phyloP scores from a whole-genome alignment of 2,797 vertebrate genomes.

The Allobates femoralis region DNA sequence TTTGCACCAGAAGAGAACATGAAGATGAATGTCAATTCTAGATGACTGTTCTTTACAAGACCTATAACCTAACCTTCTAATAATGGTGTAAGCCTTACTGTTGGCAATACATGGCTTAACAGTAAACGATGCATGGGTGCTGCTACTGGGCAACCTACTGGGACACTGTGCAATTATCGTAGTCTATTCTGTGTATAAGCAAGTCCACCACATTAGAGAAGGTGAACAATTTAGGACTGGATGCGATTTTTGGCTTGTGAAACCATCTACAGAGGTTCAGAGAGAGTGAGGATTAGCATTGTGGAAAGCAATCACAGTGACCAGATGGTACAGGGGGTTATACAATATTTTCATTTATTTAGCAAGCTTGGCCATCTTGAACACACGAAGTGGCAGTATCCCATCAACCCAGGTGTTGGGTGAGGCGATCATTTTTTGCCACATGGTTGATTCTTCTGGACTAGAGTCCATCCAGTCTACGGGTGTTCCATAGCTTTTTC shows the following conservation, averaged over 20 bases:
- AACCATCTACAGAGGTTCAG: neutral
- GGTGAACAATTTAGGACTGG: neutral
- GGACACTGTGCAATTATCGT: neutral
- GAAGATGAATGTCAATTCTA: neutral
- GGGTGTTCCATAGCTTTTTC: slow-evolving; percentile 86
- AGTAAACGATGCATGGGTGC: too few species aligned
- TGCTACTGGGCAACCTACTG: too few species aligned
- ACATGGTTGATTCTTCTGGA: slow-evolving; percentile 81
- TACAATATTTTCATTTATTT: slow-evolving; percentile 68
- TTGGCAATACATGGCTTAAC: neutral
- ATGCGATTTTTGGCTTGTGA: neutral
- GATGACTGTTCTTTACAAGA: neutral
- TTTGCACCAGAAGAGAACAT: neutral
- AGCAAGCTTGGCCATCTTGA: slow-evolving; percentile 82
- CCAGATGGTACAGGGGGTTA: neutral
- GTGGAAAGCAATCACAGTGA: slow-evolving; percentile 11
- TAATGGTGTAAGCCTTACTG: neutral
- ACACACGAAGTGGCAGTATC: slow-evolving; percentile 86
- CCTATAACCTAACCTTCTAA: neutral
- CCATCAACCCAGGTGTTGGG: slow-evolving; percentile 89
- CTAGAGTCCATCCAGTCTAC: slow-evolving; percentile 96
- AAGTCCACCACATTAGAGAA: too few species aligned
- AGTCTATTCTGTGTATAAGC: neutral
- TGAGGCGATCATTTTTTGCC: slow-evolving; percentile 87
- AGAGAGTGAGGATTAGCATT: neutral